These are phyloP conservation scores for Myripristis jacobus DNA, from an alignment of 2,797 vertebrate genomes.

Conservation along the genomic window DNA sequence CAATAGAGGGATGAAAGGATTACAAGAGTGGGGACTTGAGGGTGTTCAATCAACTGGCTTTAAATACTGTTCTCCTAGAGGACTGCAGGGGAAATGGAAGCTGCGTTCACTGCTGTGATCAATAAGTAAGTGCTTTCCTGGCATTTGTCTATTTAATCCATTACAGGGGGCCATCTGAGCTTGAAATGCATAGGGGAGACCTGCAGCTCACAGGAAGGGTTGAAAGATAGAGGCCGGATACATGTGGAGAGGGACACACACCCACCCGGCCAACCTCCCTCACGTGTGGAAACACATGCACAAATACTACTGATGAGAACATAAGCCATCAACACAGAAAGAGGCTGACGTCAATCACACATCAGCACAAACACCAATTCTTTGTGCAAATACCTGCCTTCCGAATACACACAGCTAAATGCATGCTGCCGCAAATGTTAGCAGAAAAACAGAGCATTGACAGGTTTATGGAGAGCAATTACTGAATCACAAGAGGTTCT, in stretches of 20 bases:
- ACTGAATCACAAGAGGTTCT: constrained; percentile 39
- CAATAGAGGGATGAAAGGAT: constrained; percentile 60
- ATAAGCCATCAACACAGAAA: neutral
- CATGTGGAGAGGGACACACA: constrained; percentile 38
- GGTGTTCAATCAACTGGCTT: constrained; percentile 73
- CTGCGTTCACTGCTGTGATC: constrained; percentile 70
- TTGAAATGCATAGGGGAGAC: constrained; percentile 25
- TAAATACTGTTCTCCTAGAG: constrained; percentile 76
- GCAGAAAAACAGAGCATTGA: neutral
- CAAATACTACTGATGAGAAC: constrained; percentile 37
- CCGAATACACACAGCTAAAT: constrained; percentile 8
- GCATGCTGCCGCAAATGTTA: constrained; percentile 5
- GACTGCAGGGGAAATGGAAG: constrained; percentile 69
- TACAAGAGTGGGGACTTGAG: constrained; percentile 18
- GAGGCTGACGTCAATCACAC: constrained; percentile 1
- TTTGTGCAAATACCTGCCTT: neutral
- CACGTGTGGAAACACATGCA: constrained; percentile 42
- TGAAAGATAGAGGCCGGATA: constrained; percentile 51
- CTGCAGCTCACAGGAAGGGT: constrained; percentile 45
- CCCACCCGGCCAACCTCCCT: constrained; percentile 37
- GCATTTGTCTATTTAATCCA: constrained; percentile 85
- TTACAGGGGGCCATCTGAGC: constrained; percentile 76
- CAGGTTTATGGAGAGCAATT: constrained; percentile 15
- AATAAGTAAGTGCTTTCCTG: constrained; percentile 86
- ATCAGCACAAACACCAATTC: neutral